These are phyloP conservation scores for Camponotus fellah DNA, from an alignment of 2,888 invertebrate species.

Conservation along the genomic window DNA sequence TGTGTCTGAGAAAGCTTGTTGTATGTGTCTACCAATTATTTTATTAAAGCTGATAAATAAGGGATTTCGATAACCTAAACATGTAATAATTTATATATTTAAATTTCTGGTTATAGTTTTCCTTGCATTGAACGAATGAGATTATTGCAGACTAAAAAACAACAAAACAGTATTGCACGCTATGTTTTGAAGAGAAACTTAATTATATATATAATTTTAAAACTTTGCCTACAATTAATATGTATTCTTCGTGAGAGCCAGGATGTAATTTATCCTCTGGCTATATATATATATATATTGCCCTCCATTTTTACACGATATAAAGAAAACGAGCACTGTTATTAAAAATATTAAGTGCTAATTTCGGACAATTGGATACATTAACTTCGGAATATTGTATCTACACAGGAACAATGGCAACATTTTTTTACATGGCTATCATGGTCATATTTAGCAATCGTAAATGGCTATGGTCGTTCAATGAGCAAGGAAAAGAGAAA, in stretches of 20 bases:
- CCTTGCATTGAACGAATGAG: conserved; percentile 63
- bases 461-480: conserved; percentile 42
- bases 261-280: background rate
- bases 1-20: conserved; percentile 75
- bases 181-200: conserved; percentile 36
- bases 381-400: conserved; percentile 11
- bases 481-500: conserved; percentile 68
- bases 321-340: conserved; percentile 22
- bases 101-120: conserved; percentile 50
- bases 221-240: conserved; percentile 28
- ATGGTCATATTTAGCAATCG: background rate
- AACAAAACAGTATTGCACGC: conserved; percentile 20
- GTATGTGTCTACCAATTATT: conserved; percentile 43
- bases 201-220: conserved; percentile 14
- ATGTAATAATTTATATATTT: conserved; percentile 43
- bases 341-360: conserved; percentile 19
- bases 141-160: conserved; percentile 19
- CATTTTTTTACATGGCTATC: conserved; percentile 14
- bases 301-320: conserved; percentile 12
- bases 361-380: conserved; percentile 15
- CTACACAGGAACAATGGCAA: conserved; percentile 29
- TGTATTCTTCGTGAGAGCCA: conserved; percentile 8
- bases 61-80: conserved; percentile 25
- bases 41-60: conserved; percentile 30
- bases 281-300: background rate